Conservation (phyloP, 2,113 vertebrate genomes). For the Festucalex cinctus region DNA sequence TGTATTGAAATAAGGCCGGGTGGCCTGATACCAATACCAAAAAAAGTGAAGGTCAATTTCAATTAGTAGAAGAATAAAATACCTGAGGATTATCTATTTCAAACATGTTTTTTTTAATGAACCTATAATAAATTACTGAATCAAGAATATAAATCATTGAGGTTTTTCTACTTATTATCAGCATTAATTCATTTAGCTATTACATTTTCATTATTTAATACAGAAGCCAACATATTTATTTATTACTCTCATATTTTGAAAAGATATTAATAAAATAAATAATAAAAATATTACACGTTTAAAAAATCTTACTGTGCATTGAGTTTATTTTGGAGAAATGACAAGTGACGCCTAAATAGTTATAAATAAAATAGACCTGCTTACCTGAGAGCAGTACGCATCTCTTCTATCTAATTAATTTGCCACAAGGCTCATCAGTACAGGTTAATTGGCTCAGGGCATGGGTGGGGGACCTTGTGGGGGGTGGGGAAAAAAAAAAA, state of each 20-base stretch:
- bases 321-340: not conserved
- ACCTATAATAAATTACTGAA: not conserved
- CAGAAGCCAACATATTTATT: not conserved
- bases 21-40: too few relatives aligned
- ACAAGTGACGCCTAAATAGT: not conserved
- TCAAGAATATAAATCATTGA: not conserved
- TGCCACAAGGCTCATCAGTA: conserved; percentile 36
- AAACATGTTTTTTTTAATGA: too few relatives aligned
- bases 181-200: too few relatives aligned
- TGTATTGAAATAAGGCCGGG: too few relatives aligned
- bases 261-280: not conserved
- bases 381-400: conserved; percentile 76
- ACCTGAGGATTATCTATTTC: too few relatives aligned
- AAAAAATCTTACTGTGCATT: not conserved
- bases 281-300: not conserved
- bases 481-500: conserved; percentile 12
- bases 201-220: not conserved
- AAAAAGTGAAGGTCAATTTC: too few relatives aligned
- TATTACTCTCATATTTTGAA: too few relatives aligned
- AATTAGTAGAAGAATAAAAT: too few relatives aligned
- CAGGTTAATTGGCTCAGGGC: conserved; percentile 64
- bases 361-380: conserved; percentile 31
- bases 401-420: conserved; percentile 32
- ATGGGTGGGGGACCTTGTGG: conserved; percentile 34
- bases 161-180: too few relatives aligned